phyloP scores from a whole-genome alignment of 2,797 vertebrate genomes.

The Enoplosus armatus region DNA sequence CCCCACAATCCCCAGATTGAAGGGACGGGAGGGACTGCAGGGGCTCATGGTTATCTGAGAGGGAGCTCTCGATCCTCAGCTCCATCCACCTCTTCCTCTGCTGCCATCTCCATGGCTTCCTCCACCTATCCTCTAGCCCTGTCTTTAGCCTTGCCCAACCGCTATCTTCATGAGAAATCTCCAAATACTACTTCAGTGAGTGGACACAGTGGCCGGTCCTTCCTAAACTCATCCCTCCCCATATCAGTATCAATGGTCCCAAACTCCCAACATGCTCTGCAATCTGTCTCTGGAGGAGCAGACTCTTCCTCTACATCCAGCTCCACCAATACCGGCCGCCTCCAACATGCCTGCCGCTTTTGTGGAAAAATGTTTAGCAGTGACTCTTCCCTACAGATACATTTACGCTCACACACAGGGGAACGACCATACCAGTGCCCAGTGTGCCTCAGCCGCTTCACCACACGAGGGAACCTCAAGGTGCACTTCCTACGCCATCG shows the following conservation, averaged over 20 bases:
- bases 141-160: conserved; percentile 80
- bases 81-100: conserved; percentile 72
- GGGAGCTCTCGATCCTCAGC: conserved; percentile 71
- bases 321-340: conserved; percentile 63
- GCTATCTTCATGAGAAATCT: conserved; percentile 84
- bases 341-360: conserved; percentile 90
- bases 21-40: conserved; percentile 59
- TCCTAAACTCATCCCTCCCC: conserved; percentile 75
- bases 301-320: conserved; percentile 63
- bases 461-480: conserved; percentile 93
- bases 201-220: conserved; percentile 74
- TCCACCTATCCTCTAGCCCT: conserved; percentile 80
- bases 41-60: conserved; percentile 71
- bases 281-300: conserved; percentile 57
- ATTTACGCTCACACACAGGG: conserved; percentile 93
- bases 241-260: conserved; percentile 65
- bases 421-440: conserved; percentile 94
- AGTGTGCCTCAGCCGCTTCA: conserved; percentile 93
- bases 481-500: conserved; percentile 94
- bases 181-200: conserved; percentile 75
- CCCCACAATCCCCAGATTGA: conserved; percentile 82
- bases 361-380: conserved; percentile 93
- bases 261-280: conserved; percentile 75
- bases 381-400: conserved; percentile 93
- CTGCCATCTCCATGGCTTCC: conserved; percentile 71